Percentiles rank a stretch among this genome's conserved stretches.
These are phyloP conservation scores for Thumatha senex DNA, from an alignment of 2,888 invertebrate species.

Conservation along the genomic window DNA sequence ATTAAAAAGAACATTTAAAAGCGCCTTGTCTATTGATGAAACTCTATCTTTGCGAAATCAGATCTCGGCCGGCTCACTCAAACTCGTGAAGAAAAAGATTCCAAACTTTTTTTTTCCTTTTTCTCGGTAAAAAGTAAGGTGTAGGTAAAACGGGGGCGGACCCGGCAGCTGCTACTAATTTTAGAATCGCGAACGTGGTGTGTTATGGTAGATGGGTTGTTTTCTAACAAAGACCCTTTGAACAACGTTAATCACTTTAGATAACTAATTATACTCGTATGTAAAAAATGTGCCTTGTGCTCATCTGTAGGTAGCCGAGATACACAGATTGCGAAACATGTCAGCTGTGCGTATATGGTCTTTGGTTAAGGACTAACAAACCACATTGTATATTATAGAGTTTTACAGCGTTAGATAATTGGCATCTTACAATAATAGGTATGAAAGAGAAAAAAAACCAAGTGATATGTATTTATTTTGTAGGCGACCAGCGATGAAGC, in stretches of 20 bases:
- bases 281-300: conserved; percentile 20
- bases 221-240: conserved; percentile 42
- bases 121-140: conserved; percentile 63
- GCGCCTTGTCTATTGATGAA: conserved; percentile 65
- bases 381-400: not conserved
- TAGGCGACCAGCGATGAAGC: too few species aligned
- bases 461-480: too few species aligned
- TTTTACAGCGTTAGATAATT: not conserved
- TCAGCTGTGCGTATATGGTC: conserved; percentile 4
- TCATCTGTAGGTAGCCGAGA: conserved; percentile 1
- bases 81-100: conserved; percentile 52
- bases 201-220: conserved; percentile 33
- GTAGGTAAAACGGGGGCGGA: conserved; percentile 57
- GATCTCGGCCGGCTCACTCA: conserved; percentile 59
- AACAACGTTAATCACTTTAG: conserved; percentile 42
- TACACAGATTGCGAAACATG: conserved; percentile 10
- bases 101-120: conserved; percentile 46
- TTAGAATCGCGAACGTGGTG: conserved; percentile 57
- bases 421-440: not conserved
- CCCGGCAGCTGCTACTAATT: conserved; percentile 66
- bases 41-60: conserved; percentile 77
- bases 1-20: conserved; percentile 78
- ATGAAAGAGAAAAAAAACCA: not conserved
- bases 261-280: conserved; percentile 34
- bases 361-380: not conserved